A percentile compares a stretch with the other conserved stretches of the same genome.
Conservation (phyloP, 2,888 invertebrate genomes). For the Monopis laevigella region DNA sequence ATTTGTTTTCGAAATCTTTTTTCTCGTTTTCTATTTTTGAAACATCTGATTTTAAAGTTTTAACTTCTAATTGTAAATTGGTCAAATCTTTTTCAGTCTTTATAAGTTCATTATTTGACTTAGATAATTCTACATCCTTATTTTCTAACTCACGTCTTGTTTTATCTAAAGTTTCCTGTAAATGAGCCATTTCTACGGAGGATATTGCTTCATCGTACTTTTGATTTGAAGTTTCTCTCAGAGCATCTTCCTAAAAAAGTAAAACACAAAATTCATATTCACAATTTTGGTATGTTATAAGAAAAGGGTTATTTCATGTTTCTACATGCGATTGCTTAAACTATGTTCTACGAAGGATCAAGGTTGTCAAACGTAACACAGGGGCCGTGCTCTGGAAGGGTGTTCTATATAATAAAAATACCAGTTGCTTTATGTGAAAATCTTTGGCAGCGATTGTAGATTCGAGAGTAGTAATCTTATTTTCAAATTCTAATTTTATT, state of each 20-base stretch:
- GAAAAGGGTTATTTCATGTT: neutral
- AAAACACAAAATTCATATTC: slow-evolving; percentile 21
- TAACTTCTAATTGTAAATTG: slow-evolving; percentile 45
- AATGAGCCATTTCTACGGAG: slow-evolving; percentile 54
- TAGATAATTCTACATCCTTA: slow-evolving; percentile 41
- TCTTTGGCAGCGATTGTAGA: slow-evolving; percentile 68
- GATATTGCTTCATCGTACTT: slow-evolving; percentile 57
- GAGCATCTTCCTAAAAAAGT: slow-evolving; percentile 46
- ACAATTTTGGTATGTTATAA: slow-evolving; percentile 2
- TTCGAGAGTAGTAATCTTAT: slow-evolving; percentile 69
- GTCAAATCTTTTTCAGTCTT: slow-evolving; percentile 57
- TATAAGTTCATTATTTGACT: slow-evolving; percentile 38
- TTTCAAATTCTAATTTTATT: slow-evolving; percentile 65
- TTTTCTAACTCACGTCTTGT: slow-evolving; percentile 39
- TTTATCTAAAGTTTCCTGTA: slow-evolving; percentile 53
- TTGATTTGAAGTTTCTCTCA: slow-evolving; percentile 51
- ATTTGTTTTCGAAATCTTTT: slow-evolving; percentile 72
- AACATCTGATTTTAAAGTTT: slow-evolving; percentile 49
- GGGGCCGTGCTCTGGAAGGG: neutral
- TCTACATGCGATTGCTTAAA: neutral
- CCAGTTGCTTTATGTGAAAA: slow-evolving; percentile 70
- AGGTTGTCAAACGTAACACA: neutral
- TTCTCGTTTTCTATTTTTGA: slow-evolving; percentile 55
- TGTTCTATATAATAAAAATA: slow-evolving; percentile 27
- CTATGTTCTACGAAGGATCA: neutral